Evolutionary conservation across 2,113 vertebrate genomes (phyloP).

Genomic region (Ailuropoda melanoleuca): DNA sequence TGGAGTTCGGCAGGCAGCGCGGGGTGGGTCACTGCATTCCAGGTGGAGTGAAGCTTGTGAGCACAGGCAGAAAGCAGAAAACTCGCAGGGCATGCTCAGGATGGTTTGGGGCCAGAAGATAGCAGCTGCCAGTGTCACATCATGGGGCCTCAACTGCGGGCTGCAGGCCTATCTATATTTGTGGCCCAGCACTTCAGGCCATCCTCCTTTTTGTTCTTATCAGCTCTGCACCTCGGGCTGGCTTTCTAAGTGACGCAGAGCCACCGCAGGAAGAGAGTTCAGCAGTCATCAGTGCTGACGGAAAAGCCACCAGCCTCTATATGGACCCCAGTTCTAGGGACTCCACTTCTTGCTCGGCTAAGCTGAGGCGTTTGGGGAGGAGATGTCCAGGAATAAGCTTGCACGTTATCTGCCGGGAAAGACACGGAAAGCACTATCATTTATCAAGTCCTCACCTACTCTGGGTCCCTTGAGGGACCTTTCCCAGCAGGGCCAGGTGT

Average conservation of each 20-base stretch:
- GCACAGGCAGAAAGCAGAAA: neutral
- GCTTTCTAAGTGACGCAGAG: neutral
- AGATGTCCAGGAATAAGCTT: neutral
- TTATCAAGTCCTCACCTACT: neutral
- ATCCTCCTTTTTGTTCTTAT: neutral
- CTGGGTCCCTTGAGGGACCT: neutral
- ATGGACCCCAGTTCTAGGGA: neutral
- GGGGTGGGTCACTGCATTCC: fast-evolving
- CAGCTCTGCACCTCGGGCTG: neutral
- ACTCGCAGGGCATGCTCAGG: neutral
- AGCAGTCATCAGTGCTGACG: neutral
- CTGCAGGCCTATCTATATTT: neutral
- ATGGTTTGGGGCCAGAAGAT: neutral
- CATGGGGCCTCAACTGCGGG: neutral
- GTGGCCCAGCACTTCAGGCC: neutral
- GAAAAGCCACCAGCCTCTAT: neutral
- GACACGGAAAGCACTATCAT: neutral
- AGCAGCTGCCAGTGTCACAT: neutral
- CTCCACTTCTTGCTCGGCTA: neutral
- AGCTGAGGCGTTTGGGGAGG: slow-evolving; percentile 28
- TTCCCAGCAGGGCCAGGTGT: neutral
- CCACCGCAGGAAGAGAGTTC: neutral
- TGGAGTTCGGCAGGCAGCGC: neutral
- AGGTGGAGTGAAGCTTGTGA: neutral
- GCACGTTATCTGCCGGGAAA: neutral